A percentile compares a stretch with the other conserved stretches of the same genome.
Evolutionary conservation across 2,113 vertebrate genomes (phyloP).

Genomic region (Corapipo altera): DNA sequence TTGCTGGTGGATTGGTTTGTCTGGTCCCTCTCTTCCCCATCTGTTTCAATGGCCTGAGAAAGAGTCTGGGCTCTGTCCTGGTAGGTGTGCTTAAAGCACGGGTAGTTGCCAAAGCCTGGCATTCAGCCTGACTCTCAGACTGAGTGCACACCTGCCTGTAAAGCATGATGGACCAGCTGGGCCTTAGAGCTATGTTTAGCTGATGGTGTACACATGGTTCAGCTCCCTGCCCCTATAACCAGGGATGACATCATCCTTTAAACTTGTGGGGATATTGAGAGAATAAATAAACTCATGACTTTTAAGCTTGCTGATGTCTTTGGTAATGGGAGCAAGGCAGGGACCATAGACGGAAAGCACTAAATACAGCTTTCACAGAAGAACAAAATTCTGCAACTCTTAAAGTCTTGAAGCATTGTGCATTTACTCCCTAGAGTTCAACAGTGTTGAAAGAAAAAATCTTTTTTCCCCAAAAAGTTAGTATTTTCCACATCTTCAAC

Average conservation of each 20-base stretch:
- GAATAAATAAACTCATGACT: background rate
- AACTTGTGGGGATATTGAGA: background rate
- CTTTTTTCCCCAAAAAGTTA: background rate
- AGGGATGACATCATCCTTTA: background rate
- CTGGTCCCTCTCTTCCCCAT: background rate
- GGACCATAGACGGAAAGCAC: background rate
- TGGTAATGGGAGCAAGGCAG: background rate
- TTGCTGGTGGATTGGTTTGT: background rate
- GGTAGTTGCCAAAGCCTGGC: background rate
- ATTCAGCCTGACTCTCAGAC: background rate
- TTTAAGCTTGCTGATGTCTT: background rate
- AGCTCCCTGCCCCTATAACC: background rate
- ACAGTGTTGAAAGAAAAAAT: background rate
- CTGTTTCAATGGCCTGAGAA: background rate
- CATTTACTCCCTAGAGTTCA: background rate
- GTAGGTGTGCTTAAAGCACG: background rate
- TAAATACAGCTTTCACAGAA: background rate
- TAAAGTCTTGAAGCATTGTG: background rate
- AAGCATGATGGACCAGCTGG: background rate
- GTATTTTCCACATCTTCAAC: background rate
- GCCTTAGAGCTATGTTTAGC: background rate
- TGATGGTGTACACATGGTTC: background rate
- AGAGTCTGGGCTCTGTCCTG: background rate
- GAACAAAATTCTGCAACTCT: background rate
- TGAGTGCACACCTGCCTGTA: background rate